Percentiles rank a stretch among this genome's conserved stretches.
Evolutionary conservation across 2,113 vertebrate genomes (phyloP).

Genomic region (Triplophysa rosa): DNA sequence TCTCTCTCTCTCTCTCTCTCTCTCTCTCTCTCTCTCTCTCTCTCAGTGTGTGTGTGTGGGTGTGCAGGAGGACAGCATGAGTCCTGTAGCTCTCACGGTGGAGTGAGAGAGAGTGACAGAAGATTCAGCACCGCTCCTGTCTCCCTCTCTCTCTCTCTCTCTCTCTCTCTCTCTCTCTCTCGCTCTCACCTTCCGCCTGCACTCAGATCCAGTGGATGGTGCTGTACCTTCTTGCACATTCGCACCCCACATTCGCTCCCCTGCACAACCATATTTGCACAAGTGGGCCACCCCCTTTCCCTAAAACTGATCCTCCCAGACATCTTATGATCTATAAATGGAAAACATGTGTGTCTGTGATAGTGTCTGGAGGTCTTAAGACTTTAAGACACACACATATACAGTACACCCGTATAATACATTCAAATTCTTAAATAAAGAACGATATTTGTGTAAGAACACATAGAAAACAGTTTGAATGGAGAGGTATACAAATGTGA

Average conservation of each 20-base stretch:
- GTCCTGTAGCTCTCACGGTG: constrained; percentile 73
- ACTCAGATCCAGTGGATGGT: constrained; percentile 47
- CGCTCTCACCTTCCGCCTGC: constrained; percentile 34
- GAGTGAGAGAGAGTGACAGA: constrained; percentile 73
- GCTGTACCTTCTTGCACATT: constrained; percentile 35
- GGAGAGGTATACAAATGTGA: neutral
- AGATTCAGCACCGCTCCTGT: constrained; percentile 56
- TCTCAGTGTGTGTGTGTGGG: constrained; percentile 69
- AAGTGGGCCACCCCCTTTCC: constrained; percentile 68
- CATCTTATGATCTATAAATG: constrained; percentile 54
- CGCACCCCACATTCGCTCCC: constrained; percentile 5
- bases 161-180: constrained; percentile 36
- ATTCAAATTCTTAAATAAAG: neutral
- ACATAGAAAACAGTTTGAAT: neutral
- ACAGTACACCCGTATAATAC: neutral
- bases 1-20: constrained; percentile 56
- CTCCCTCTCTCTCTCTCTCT: constrained; percentile 48
- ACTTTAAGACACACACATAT: constrained; percentile 13
- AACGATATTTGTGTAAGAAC: neutral
- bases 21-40: constrained; percentile 57
- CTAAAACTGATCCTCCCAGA: constrained; percentile 50
- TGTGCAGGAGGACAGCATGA: constrained; percentile 75
- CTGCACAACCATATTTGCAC: constrained; percentile 47
- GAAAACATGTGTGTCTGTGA: constrained; percentile 42
- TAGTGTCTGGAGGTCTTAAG: neutral